Evolutionary conservation across 2,888 invertebrate species (phyloP).

Genomic region (Lasius fuliginosus): DNA sequence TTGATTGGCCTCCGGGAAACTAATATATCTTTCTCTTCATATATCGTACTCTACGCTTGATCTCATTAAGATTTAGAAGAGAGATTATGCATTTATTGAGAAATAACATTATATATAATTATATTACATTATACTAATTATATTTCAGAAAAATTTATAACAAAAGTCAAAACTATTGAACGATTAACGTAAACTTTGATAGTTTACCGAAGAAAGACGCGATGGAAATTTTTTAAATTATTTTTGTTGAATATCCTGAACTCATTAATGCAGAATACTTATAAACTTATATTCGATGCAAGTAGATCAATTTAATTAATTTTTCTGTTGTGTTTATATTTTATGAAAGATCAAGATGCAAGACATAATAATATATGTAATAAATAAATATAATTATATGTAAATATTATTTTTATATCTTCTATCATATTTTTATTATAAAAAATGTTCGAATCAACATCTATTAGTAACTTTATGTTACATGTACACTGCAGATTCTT

Average conservation of each 20-base stretch:
- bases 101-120: background rate
- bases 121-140: slow-evolving; percentile 14
- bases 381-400: background rate
- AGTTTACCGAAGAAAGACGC: background rate
- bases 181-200: background rate
- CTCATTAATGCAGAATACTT: background rate
- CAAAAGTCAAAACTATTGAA: background rate
- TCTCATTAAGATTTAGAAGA: slow-evolving; percentile 18
- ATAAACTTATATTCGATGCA: background rate
- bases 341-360: background rate
- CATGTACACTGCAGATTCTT: too few species aligned
- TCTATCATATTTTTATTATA: too few species aligned
- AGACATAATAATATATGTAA: background rate
- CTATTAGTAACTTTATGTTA: too few species aligned
- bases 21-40: slow-evolving; percentile 29
- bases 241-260: background rate
- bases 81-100: background rate
- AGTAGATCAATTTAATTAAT: background rate
- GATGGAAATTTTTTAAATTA: background rate
- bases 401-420: background rate
- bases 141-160: background rate
- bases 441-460: too few species aligned
- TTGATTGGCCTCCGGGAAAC: slow-evolving; percentile 9
- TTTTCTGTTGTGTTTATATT: too few species aligned
- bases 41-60: background rate